Evolutionary conservation across 2,113 vertebrate genomes (phyloP).

Genomic region (Platysteira castanea): DNA sequence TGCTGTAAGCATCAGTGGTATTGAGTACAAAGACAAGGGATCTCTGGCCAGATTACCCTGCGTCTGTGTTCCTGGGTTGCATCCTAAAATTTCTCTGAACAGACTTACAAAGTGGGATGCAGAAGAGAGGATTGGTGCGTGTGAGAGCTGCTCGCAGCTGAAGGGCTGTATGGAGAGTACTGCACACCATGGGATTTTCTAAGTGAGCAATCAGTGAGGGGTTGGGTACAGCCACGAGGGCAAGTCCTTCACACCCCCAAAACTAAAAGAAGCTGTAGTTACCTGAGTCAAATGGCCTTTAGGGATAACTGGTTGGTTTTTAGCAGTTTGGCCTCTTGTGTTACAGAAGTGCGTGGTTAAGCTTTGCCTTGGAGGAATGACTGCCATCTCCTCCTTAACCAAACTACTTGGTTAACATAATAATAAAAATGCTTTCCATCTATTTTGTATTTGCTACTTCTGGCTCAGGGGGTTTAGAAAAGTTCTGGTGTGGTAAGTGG

Average conservation of each 20-base stretch:
- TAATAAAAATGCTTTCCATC: not conserved
- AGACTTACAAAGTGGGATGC: not conserved
- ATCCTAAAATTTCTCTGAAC: not conserved
- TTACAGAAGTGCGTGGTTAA: not conserved
- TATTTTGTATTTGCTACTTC: not conserved
- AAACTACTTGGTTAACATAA: not conserved
- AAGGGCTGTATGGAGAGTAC: not conserved
- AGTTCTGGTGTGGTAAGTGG: not conserved
- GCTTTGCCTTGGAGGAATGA: not conserved
- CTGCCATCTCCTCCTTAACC: not conserved
- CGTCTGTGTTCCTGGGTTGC: not conserved
- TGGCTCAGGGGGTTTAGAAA: not conserved
- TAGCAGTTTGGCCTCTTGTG: not conserved
- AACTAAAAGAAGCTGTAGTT: not conserved
- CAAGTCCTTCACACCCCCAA: not conserved
- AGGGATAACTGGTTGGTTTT: not conserved
- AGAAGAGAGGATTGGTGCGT: accelerated
- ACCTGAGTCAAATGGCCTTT: not conserved
- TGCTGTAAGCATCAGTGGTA: accelerated
- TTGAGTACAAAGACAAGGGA: not conserved
- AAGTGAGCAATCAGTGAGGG: not conserved
- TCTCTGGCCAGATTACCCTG: not conserved
- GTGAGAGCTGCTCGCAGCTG: not conserved
- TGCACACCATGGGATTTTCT: not conserved
- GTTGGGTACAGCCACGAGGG: not conserved